Evolutionary conservation across 2,797 vertebrate genomes (phyloP).

Genomic region (Spinibarbus caldwelli): DNA sequence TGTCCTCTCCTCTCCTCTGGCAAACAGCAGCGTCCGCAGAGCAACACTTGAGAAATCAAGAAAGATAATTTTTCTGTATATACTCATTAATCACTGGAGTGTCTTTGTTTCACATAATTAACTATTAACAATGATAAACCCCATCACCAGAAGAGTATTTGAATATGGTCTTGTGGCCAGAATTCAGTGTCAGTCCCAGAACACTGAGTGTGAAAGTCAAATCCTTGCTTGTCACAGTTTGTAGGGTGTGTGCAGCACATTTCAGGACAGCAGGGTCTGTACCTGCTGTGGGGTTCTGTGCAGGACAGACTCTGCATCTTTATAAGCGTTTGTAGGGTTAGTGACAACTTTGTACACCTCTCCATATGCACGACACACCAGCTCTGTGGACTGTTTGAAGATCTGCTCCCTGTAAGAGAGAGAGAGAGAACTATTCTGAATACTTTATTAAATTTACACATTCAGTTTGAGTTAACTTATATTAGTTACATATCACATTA

Average conservation of each 20-base stretch:
- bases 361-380: constrained; percentile 91
- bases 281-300: constrained; percentile 93
- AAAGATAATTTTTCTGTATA: constrained; percentile 1
- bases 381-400: constrained; percentile 91
- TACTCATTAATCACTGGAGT: not conserved
- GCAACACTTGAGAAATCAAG: constrained; percentile 11
- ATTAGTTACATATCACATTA: not conserved
- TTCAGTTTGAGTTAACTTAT: not conserved
- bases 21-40: constrained; percentile 35
- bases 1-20: constrained; percentile 40
- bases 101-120: constrained; percentile 22
- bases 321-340: constrained; percentile 84
- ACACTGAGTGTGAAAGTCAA: not conserved
- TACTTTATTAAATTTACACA: not conserved
- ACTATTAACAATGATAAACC: constrained; percentile 11
- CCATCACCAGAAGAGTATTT: constrained; percentile 50
- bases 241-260: constrained; percentile 3
- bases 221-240: not conserved
- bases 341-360: constrained; percentile 89
- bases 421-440: not conserved
- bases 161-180: not conserved
- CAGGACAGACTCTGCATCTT: constrained; percentile 86
- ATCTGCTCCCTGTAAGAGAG: constrained; percentile 87
- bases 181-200: not conserved
- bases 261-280: constrained; percentile 88